A percentile compares a stretch with the other conserved stretches of the same genome.
Evolutionary conservation across 2,888 invertebrate genomes (phyloP).

Genomic region (Andrena minutula): DNA sequence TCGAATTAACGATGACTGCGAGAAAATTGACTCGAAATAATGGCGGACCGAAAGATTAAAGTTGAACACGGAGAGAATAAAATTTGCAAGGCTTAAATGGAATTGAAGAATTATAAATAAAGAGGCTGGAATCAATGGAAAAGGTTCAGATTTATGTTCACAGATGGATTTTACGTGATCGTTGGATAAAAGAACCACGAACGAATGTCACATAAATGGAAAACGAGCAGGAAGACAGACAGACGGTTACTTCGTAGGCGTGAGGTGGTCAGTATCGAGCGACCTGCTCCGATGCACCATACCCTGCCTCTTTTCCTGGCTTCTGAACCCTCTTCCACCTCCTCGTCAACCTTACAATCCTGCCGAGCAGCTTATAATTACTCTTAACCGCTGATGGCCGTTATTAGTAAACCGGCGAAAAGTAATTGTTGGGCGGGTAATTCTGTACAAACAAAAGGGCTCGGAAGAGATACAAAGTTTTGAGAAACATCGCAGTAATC

Average conservation of each 20-base stretch:
- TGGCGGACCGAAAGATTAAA: too few relatives aligned
- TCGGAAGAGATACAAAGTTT: neutral
- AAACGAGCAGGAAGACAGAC: conserved; percentile 27
- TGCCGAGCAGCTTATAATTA: conserved; percentile 59
- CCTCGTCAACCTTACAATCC: conserved; percentile 42
- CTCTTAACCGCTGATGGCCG: conserved; percentile 49
- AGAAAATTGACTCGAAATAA: neutral
- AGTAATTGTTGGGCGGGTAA: conserved; percentile 35
- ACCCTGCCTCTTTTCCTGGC: conserved; percentile 54
- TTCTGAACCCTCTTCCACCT: conserved; percentile 45
- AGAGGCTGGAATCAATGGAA: too few relatives aligned
- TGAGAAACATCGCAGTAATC: neutral
- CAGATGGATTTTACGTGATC: too few relatives aligned
- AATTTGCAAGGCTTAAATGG: too few relatives aligned
- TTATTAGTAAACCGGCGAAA: conserved; percentile 47
- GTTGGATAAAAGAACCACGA: too few relatives aligned
- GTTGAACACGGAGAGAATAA: too few relatives aligned
- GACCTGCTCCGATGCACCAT: conserved; percentile 61
- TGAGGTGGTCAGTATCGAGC: conserved; percentile 73
- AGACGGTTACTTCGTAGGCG: conserved; percentile 56
- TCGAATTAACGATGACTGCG: neutral
- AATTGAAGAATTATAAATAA: too few relatives aligned
- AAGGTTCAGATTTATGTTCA: too few relatives aligned
- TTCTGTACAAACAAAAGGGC: conserved; percentile 33
- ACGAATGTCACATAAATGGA: neutral